Conservation (phyloP, 2,888 invertebrate species). For the Slavum lentiscoides region DNA sequence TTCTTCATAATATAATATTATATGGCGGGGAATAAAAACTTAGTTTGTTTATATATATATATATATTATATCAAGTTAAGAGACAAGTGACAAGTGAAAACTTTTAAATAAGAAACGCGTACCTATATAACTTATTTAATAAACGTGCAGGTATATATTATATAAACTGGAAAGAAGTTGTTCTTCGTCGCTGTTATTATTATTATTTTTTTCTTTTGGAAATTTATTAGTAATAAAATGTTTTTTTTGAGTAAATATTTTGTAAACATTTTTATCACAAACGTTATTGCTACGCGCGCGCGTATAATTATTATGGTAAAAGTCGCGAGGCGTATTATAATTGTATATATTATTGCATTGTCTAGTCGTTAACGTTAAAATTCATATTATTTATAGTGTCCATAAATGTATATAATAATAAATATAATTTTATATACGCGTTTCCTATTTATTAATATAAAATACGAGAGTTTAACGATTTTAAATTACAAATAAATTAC, state of each 20-base stretch:
- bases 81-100: constrained; percentile 27
- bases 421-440: too few species aligned
- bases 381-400: too few species aligned
- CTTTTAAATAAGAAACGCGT: constrained; percentile 28
- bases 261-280: neutral
- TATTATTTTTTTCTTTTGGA: constrained; percentile 6
- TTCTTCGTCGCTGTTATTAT: neutral
- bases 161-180: constrained; percentile 28
- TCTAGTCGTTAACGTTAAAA: too few species aligned
- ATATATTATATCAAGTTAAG: constrained; percentile 14
- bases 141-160: neutral
- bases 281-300: neutral
- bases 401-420: too few species aligned
- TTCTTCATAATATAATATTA: neutral
- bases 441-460: too few species aligned
- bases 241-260: constrained; percentile 12
- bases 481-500: too few species aligned
- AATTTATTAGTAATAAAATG: constrained; percentile 3
- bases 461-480: too few species aligned
- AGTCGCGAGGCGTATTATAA: too few species aligned
- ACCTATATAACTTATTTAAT: constrained; percentile 1
- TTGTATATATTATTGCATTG: neutral
- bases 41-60: neutral
- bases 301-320: neutral
- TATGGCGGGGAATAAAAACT: neutral